Evolutionary conservation across 2,797 vertebrate genomes (phyloP).

Genomic region (Protosalanx chinensis): DNA sequence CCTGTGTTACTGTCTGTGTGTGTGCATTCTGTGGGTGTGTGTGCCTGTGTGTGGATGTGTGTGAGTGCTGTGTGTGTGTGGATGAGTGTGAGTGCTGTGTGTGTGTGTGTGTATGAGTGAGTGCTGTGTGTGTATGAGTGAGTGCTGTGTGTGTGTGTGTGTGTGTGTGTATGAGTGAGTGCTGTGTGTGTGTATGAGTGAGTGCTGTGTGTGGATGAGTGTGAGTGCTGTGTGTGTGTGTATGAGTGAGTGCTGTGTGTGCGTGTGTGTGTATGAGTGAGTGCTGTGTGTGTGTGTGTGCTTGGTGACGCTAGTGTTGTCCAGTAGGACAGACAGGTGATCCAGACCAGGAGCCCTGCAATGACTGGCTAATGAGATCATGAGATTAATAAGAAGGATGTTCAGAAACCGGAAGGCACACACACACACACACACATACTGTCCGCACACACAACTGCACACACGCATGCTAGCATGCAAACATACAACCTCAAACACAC

Average conservation of each 20-base stretch:
- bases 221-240: not conserved
- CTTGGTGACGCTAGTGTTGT: not conserved
- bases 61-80: not conserved
- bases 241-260: not conserved
- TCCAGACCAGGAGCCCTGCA: not conserved
- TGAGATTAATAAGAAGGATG: not conserved
- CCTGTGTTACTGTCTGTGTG: too few species aligned
- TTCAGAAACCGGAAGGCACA: not conserved
- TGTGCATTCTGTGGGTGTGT: not conserved
- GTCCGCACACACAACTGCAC: too few species aligned
- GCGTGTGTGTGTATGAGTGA: not conserved
- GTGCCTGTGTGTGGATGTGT: not conserved
- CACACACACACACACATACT: not conserved
- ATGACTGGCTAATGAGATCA: not conserved
- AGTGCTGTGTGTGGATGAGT: not conserved
- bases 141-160: not conserved
- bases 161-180: not conserved
- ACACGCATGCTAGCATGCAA: too few species aligned
- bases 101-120: too few species aligned
- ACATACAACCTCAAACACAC: not conserved
- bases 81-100: not conserved
- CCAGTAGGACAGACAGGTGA: not conserved
- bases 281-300: too few species aligned
- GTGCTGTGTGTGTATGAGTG: not conserved
- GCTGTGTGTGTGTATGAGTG: not conserved